Evolutionary conservation across 2,113 vertebrate genomes (phyloP).

Genomic region (Mola mola): DNA sequence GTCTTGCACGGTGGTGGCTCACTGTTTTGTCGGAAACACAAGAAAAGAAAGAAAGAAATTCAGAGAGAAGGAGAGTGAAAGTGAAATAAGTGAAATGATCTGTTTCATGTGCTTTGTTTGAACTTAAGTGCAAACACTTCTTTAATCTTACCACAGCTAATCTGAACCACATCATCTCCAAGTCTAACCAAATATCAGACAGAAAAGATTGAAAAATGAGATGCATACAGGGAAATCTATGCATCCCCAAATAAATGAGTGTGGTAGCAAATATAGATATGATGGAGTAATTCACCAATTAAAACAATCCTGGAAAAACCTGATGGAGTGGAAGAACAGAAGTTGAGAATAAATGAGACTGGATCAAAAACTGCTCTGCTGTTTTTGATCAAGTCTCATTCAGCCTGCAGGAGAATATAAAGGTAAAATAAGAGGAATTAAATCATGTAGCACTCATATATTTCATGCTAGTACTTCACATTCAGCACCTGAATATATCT

Average conservation of each 20-base stretch:
- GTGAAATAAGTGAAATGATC: background rate
- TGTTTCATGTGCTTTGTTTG: no score
- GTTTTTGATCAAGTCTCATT: constrained; percentile 8
- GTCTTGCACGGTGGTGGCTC: constrained; percentile 25
- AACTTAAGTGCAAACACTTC: no score
- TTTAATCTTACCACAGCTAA: no score
- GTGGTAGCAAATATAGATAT: background rate
- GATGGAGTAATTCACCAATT: background rate
- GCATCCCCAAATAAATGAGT: background rate
- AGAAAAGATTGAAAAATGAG: background rate
- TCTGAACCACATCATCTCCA: background rate
- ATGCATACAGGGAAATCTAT: background rate
- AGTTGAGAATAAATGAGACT: background rate
- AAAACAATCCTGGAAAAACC: background rate
- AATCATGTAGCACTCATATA: constrained; percentile 48
- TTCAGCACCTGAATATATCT: constrained; percentile 19
- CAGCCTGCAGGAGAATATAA: constrained; percentile 19
- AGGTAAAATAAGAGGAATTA: constrained; percentile 29
- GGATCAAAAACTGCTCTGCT: background rate
- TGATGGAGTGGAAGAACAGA: background rate
- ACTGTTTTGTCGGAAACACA: constrained; percentile 49
- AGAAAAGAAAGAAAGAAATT: constrained; percentile 25
- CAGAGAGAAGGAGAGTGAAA: constrained; percentile 20
- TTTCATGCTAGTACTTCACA: constrained; percentile 43
- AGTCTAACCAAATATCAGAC: background rate